Conservation (phyloP, 1,140 invertebrate genomes). For the Scaptomyza graminum region DNA sequence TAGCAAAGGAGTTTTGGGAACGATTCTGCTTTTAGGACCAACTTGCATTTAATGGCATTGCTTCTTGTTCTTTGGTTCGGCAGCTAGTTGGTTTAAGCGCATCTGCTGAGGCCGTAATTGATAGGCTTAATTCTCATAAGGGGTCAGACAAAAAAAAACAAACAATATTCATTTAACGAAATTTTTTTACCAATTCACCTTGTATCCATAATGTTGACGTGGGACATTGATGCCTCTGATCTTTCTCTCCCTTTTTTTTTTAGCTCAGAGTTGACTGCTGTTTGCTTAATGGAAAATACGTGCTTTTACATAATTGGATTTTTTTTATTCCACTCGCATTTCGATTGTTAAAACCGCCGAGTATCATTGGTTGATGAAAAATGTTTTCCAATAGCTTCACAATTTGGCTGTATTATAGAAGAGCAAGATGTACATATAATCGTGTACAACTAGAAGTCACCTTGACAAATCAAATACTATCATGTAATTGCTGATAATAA, state of each 20-base stretch:
- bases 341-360: conserved; percentile 23
- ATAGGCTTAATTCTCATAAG: conserved; percentile 66
- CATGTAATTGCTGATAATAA: conserved; percentile 45
- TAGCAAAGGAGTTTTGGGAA: neutral
- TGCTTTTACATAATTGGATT: conserved; percentile 74
- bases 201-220: conserved; percentile 49
- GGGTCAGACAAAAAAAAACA: conserved; percentile 3
- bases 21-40: conserved; percentile 13
- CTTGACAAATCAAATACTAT: conserved; percentile 2
- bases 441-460: neutral
- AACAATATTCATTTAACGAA: neutral
- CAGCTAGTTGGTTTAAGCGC: conserved; percentile 40
- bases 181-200: conserved; percentile 31
- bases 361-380: conserved; percentile 50
- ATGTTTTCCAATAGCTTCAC: conserved; percentile 51
- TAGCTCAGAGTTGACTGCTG: conserved; percentile 50
- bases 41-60: conserved; percentile 34
- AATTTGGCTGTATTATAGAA: conserved; percentile 39
- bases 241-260: conserved; percentile 35
- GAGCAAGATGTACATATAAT: neutral
- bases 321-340: conserved; percentile 58
- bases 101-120: conserved; percentile 55
- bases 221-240: conserved; percentile 6
- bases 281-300: conserved; percentile 77
- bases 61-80: conserved; percentile 19